Percentiles rank a stretch among this genome's conserved stretches.
These are phyloP conservation scores for Melanogrammus aeglefinus DNA, from an alignment of 2,797 vertebrate species.

Conservation along the genomic window DNA sequence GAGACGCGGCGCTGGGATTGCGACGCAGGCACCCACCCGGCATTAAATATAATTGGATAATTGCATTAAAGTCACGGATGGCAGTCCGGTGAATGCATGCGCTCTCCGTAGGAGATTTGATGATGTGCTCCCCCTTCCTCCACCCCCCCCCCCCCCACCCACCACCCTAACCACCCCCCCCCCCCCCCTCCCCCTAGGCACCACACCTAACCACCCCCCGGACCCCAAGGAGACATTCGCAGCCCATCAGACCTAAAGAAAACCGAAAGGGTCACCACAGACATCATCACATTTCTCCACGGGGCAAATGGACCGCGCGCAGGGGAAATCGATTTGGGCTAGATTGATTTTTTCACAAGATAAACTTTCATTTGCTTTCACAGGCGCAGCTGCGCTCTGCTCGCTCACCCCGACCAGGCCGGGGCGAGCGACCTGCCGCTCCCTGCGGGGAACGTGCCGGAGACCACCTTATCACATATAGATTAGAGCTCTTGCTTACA, in stretches of 20 bases:
- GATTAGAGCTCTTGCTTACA: too few species aligned
- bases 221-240: slow-evolving; percentile 50
- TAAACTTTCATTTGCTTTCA: slow-evolving; percentile 25
- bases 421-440: slow-evolving; percentile 28
- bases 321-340: slow-evolving; percentile 42
- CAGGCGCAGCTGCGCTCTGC: neutral
- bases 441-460: neutral
- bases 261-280: slow-evolving; percentile 57
- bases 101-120: slow-evolving; percentile 52
- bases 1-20: neutral
- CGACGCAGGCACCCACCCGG: too few species aligned
- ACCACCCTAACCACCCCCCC: too few species aligned
- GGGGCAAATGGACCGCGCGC: slow-evolving; percentile 46
- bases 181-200: too few species aligned
- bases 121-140: too few species aligned
- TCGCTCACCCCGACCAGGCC: slow-evolving; percentile 6
- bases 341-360: slow-evolving; percentile 45
- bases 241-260: slow-evolving; percentile 47
- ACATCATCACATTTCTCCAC: slow-evolving; percentile 62
- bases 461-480: too few species aligned
- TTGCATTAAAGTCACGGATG: slow-evolving; percentile 25
- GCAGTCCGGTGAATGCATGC: slow-evolving; percentile 58
- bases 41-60: slow-evolving; percentile 47
- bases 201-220: too few species aligned
- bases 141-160: too few species aligned